phyloP scores from a whole-genome alignment of 2,113 vertebrate genomes.

The Sphyrna mokarran region DNA sequence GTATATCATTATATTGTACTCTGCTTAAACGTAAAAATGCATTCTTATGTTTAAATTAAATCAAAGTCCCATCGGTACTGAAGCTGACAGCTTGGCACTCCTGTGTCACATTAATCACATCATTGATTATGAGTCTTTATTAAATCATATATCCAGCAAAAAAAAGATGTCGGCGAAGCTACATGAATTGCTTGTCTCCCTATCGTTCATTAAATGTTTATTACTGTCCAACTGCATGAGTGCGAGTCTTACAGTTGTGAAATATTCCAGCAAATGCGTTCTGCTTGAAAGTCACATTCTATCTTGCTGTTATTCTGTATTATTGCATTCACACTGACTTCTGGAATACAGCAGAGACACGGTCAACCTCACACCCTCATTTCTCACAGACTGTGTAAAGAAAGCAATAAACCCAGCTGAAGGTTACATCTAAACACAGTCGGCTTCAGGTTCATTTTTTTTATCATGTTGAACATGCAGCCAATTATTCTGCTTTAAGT shows the following conservation, averaged over 20 bases:
- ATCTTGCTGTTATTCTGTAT: not conserved
- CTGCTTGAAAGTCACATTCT: not conserved
- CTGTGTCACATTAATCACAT: not conserved
- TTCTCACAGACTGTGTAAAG: not conserved
- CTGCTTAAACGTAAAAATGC: not conserved
- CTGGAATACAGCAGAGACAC: not conserved
- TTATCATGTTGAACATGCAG: not conserved
- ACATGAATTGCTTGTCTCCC: not conserved
- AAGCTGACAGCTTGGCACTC: not conserved
- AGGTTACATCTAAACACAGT: not conserved
- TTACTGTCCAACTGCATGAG: not conserved
- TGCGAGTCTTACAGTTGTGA: not conserved
- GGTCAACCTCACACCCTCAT: too few species aligned
- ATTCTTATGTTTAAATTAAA: constrained; percentile 6
- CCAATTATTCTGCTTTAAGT: not conserved
- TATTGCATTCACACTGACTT: too few species aligned
- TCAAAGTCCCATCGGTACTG: not conserved
- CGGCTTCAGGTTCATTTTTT: not conserved
- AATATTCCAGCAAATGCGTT: not conserved
- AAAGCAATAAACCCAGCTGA: not conserved
- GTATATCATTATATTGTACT: not conserved
- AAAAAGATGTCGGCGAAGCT: not conserved
- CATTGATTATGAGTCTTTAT: constrained; percentile 1
- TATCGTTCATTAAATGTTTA: not conserved
- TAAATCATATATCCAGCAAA: not conserved